Evolutionary conservation across 2,113 vertebrate genomes (phyloP), one percentile per base, ranked within the genome.

Genomic region (Chrysochloris asiatica): DNA sequence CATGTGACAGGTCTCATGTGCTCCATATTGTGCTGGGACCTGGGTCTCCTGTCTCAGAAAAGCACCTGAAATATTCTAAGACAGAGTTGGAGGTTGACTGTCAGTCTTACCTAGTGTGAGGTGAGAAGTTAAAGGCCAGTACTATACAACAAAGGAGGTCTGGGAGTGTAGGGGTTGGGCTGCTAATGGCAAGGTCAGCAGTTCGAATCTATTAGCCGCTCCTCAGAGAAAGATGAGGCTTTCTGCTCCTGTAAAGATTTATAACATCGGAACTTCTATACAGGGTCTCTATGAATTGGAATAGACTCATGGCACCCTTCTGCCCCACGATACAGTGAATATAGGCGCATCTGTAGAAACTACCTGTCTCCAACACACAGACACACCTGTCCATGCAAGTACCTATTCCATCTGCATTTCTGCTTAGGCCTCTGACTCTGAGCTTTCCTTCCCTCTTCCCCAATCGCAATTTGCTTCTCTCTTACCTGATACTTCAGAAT

Each of bases 101-200:
- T 10, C 2, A 0, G 10, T 52, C 41, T 4, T 28, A 17, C 30
- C 19, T 3, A 2, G 3, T 3, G 22, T 14, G 8, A 52, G 63
- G 52, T 4, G 6, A 26, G n/a, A 21, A 33, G 4, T 50, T 16
- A 50, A 16, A 50, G 48, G 48, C 48, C 48, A 50, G 16, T 50
- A 50, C 48, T 50, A n/a, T n/a, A n/a, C n/a, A n/a, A n/a, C n/a
- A n/a, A n/a, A n/a, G n/a, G n/a, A n/a, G n/a, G n/a, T n/a, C n/a
- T n/a, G n/a, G n/a, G n/a, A n/a, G n/a, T n/a, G n/a, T n/a, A n/a
- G n/a, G n/a, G n/a, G n/a, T n/a, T n/a, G n/a, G n/a, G n/a, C n/a
- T n/a, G n/a, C n/a, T n/a, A n/a, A n/a, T n/a, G n/a, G n/a, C n/a
- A n/a, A n/a, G n/a, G n/a, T n/a, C n/a, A n/a, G n/a, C n/a, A n/a